A percentile compares a stretch with the other conserved stretches of the same genome.
These are phyloP conservation scores for Acrossocheilus fasciatus DNA, from an alignment of 2,797 vertebrate genomes.

Conservation along the genomic window DNA sequence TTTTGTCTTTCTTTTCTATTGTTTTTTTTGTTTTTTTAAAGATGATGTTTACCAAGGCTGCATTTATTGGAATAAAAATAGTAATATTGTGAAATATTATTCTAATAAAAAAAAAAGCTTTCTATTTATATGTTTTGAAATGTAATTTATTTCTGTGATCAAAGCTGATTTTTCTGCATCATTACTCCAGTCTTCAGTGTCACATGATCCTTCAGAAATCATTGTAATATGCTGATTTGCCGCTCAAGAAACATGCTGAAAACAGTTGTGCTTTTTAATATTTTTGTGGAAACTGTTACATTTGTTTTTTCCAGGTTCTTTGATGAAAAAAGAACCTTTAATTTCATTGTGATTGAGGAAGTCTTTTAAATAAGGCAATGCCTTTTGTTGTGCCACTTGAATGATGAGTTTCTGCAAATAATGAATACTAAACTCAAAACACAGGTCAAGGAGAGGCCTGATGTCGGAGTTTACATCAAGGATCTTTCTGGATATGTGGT, in stretches of 20 bases:
- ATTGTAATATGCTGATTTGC: not conserved
- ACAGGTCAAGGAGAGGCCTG: slow-evolving; percentile 98
- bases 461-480: slow-evolving; percentile 99
- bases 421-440: not conserved
- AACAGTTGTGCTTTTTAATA: not conserved
- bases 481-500: slow-evolving; percentile 97
- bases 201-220: not conserved
- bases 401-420: not conserved
- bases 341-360: not conserved
- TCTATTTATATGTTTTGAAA: not conserved
- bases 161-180: not conserved
- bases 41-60: not conserved
- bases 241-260: not conserved
- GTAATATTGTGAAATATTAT: not conserved
- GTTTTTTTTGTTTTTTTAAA: not conserved
- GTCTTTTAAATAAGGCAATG: not conserved
- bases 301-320: not conserved
- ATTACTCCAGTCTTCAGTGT: not conserved
- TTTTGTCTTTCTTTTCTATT: not conserved
- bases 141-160: not conserved
- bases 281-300: not conserved
- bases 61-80: not conserved
- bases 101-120: not conserved
- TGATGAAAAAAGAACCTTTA: not conserved
- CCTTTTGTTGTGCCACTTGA: not conserved